Evolutionary conservation across 2,797 vertebrate genomes (phyloP).

Genomic region (Helarctos malayanus): DNA sequence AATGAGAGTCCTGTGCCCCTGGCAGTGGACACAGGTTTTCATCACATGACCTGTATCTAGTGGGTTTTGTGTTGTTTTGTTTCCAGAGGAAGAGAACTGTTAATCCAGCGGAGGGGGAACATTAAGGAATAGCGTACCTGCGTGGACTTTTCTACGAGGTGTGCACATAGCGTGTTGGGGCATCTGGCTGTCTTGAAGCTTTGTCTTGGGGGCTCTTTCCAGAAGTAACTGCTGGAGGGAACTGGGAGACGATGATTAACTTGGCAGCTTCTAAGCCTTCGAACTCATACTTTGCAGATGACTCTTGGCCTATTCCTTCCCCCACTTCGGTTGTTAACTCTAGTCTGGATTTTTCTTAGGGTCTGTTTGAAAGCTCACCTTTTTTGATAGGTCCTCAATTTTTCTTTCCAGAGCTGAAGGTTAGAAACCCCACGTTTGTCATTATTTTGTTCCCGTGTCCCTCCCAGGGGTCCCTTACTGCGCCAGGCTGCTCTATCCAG

Average conservation of each 20-base stretch:
- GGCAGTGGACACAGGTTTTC: not conserved
- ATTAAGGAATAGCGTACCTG: not conserved
- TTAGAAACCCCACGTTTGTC: not conserved
- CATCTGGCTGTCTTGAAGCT: not conserved
- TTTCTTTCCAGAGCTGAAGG: not conserved
- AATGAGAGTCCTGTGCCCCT: not conserved
- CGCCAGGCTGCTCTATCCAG: not conserved
- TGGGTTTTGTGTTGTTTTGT: not conserved
- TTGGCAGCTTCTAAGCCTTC: slow-evolving; percentile 11
- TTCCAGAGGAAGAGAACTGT: not conserved
- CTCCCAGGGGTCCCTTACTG: not conserved
- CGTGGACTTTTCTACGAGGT: not conserved
- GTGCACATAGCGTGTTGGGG: not conserved
- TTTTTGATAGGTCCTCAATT: not conserved
- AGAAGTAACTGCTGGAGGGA: not conserved
- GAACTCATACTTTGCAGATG: not conserved
- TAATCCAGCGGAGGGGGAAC: accelerated
- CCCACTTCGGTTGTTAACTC: not conserved
- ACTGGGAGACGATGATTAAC: not conserved
- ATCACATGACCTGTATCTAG: not conserved
- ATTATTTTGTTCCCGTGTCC: not conserved
- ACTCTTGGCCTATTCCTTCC: not conserved
- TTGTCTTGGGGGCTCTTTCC: not conserved
- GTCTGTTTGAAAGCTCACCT: not conserved
- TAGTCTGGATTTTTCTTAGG: not conserved